Base-by-base conservation (phyloP, 2,888 invertebrate species). In the Tholera decimalis region DNA sequence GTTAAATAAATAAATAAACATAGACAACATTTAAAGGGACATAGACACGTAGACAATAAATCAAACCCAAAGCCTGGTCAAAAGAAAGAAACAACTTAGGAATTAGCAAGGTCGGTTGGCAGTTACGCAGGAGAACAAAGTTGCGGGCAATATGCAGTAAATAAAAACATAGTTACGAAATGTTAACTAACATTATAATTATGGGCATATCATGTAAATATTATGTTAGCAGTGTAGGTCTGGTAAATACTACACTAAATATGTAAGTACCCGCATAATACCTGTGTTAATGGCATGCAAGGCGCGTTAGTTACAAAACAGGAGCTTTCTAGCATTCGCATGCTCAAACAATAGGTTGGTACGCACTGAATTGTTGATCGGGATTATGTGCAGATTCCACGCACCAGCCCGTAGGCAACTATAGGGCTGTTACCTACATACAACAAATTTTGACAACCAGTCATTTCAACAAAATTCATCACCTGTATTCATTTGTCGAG, bases 271-370 rank as follows among this genome's bases (percentile, higher is more conserved):
- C 68, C 49, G 66, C 73, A 81, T 77, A 79, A 80, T 79, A 63
- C 37, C 54, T 78, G 78, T 83, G 78, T 68, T 77, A 84, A 83
- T 80, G 55, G 51, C 53, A 85, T 84, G 83, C 82, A 83, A 87
- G 79, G 82, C 83, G 80, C 78, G 82, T 81, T 65, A 75, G 83
- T 89, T 88, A 85, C 87, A 84, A 88, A 86, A 90, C 68, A 77
- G 73, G 76, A 78, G 86, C 88, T 91, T 91, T 91, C 90, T 91
- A 91, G 85, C 85, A 84, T 83, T 83, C 82, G 81, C 85, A 84
- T 82, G 84, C 83, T 83, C 80, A 85, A 85, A 88, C 85, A 89
- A 87, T 86, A n/a, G n/a, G n/a, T n/a, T n/a, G n/a, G n/a, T n/a
- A 80, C 66, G 57, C 47, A 64, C 53, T 46, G 73, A 58, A 72